Conservation (phyloP, 2,888 invertebrate genomes). For the Diarsia rubi region DNA sequence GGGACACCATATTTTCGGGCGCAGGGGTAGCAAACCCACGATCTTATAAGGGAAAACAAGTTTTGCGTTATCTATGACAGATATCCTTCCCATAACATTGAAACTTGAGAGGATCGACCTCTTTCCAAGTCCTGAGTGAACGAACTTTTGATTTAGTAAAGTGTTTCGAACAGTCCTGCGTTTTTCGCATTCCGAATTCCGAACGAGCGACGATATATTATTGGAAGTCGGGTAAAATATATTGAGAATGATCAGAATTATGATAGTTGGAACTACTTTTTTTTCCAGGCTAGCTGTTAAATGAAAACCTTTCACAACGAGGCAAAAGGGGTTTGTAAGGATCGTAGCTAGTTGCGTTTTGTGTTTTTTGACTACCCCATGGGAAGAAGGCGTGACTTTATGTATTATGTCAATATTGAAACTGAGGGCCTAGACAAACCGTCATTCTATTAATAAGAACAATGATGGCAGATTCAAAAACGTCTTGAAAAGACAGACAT, state of each 20-base stretch:
- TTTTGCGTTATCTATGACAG: conserved; percentile 37
- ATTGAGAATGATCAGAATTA: not conserved
- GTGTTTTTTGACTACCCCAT: no score
- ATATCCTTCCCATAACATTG: conserved; percentile 33
- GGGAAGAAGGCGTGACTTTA: no score
- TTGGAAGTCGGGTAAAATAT: conserved; percentile 15
- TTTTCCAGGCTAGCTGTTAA: not conserved
- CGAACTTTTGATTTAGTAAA: conserved; percentile 45
- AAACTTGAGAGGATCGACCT: conserved; percentile 41
- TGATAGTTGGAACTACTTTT: not conserved
- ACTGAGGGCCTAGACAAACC: not conserved
- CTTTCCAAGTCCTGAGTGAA: conserved; percentile 29
- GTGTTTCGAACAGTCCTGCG: conserved; percentile 16
- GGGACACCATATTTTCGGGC: not conserved
- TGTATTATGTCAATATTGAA: not conserved
- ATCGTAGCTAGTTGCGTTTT: no score
- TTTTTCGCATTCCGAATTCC: conserved; percentile 30
- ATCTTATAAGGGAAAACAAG: conserved; percentile 21
- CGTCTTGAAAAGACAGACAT: not conserved
- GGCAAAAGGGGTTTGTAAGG: no score
- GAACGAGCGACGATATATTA: conserved; percentile 14
- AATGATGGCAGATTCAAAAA: not conserved
- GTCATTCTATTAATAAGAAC: not conserved
- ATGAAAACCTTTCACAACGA: not conserved
- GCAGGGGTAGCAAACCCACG: not conserved